Percentiles rank a stretch among this genome's conserved stretches.
Conservation (phyloP, 2,797 vertebrate genomes). For the Tamandua tetradactyla region DNA sequence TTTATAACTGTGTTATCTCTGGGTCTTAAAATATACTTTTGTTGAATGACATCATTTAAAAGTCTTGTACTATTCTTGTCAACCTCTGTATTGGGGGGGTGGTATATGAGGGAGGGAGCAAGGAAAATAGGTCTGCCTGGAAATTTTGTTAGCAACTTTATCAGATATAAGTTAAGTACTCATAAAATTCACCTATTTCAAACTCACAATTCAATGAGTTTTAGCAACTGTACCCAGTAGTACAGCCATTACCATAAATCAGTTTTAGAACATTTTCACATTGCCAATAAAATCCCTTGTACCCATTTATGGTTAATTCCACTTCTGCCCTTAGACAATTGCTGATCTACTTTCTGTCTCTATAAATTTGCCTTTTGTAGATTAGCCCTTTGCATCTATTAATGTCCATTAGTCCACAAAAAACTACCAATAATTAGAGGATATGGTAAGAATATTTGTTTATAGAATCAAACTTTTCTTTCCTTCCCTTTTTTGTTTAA, state of each 20-base stretch:
- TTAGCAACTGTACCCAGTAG: not conserved
- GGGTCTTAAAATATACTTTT: not conserved
- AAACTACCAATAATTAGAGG: not conserved
- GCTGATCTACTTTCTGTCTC: not conserved
- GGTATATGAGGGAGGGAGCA: not conserved
- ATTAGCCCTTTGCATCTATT: not conserved
- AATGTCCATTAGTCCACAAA: not conserved
- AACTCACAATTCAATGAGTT: not conserved
- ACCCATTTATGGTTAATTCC: not conserved
- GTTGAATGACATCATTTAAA: not conserved
- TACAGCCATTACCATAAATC: not conserved
- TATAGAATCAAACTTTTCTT: not conserved
- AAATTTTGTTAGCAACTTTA: not conserved
- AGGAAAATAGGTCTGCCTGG: not conserved
- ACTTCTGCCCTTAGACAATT: not conserved
- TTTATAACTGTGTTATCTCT: not conserved
- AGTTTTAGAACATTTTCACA: not conserved
- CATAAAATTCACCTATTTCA: not conserved
- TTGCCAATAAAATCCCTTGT: not conserved
- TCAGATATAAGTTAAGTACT: not conserved
- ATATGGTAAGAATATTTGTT: not conserved
- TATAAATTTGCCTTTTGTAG: not conserved
- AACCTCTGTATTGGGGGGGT: not conserved
- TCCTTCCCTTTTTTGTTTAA: not conserved
- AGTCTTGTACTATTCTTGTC: not conserved